A percentile compares a stretch with the other conserved stretches of the same genome.
Evolutionary conservation across 2,888 invertebrate genomes (phyloP).

Genomic region (Margaritifera margaritifera): DNA sequence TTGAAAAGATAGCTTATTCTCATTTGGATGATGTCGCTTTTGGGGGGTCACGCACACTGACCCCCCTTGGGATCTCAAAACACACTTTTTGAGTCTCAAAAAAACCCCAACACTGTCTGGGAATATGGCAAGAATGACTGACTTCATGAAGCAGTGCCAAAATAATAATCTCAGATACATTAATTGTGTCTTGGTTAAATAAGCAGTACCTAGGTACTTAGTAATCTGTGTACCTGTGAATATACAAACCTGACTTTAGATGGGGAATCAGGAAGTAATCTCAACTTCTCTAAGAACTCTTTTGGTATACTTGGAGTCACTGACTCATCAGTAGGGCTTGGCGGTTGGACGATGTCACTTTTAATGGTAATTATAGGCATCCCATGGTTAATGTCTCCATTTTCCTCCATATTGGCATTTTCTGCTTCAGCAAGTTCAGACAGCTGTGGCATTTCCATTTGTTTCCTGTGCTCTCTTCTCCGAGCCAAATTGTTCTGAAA

Average conservation of each 20-base stretch:
- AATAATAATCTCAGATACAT: no score
- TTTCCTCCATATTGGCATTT: not conserved
- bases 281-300: constrained; percentile 50
- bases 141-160: no score
- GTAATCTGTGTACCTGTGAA: no score
- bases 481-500: constrained; percentile 63
- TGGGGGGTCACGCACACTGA: no score
- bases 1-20: no score
- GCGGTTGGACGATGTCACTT: constrained; percentile 1
- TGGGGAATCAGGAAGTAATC: constrained; percentile 31
- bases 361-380: constrained; percentile 3
- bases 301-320: constrained; percentile 58
- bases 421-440: constrained; percentile 53
- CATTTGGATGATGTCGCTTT: no score
- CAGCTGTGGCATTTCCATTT: constrained; percentile 61
- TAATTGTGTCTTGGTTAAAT: no score
- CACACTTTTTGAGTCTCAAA: no score
- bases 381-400: constrained; percentile 12
- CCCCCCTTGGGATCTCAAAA: no score
- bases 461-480: constrained; percentile 58
- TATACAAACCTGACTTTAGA: constrained; percentile 8
- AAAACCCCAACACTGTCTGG: no score
- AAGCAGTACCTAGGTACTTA: no score
- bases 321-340: constrained; percentile 29
- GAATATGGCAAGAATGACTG: no score